A percentile compares a stretch with the other conserved stretches of the same genome.
Conservation (phyloP, 2,113 vertebrate species). For the Neogobius melanostomus region DNA sequence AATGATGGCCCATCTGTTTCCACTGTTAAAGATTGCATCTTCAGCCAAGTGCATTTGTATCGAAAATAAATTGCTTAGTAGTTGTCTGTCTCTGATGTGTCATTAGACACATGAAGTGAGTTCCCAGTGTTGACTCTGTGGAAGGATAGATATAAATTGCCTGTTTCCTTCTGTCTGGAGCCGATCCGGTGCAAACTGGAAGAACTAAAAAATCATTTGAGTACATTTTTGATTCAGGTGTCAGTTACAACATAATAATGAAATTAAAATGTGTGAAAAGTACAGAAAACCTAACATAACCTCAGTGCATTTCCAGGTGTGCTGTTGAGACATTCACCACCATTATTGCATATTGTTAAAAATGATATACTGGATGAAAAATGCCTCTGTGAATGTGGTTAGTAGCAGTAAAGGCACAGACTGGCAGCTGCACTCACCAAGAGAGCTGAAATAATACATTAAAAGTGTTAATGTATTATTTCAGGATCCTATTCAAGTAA, state of each 20-base stretch:
- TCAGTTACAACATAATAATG: too few relatives aligned
- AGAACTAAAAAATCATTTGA: background rate
- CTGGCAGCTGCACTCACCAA: too few relatives aligned
- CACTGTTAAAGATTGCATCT: background rate
- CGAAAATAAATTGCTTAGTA: background rate
- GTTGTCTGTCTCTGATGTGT: background rate
- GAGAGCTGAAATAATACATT: too few relatives aligned
- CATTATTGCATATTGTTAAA: too few relatives aligned
- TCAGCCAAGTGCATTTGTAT: conserved; percentile 1
- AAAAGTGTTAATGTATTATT: too few relatives aligned
- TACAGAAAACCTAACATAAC: too few relatives aligned
- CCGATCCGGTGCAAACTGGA: background rate
- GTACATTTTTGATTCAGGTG: background rate
- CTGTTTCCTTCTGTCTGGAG: background rate
- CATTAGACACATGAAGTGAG: conserved; percentile 1
- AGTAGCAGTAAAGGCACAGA: too few relatives aligned
- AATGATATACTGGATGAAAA: too few relatives aligned
- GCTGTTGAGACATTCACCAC: too few relatives aligned
- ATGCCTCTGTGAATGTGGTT: too few relatives aligned
- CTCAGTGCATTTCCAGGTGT: too few relatives aligned
- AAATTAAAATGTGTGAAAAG: too few relatives aligned
- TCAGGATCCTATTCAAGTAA: background rate
- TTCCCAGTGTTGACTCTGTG: conserved; percentile 21
- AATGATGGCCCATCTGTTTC: background rate
- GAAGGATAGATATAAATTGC: conserved; percentile 10